Evolutionary conservation across 2,888 invertebrate genomes (phyloP), one percentile per base, ranked within the genome.

Genomic region (Tenthredo mesomela): DNA sequence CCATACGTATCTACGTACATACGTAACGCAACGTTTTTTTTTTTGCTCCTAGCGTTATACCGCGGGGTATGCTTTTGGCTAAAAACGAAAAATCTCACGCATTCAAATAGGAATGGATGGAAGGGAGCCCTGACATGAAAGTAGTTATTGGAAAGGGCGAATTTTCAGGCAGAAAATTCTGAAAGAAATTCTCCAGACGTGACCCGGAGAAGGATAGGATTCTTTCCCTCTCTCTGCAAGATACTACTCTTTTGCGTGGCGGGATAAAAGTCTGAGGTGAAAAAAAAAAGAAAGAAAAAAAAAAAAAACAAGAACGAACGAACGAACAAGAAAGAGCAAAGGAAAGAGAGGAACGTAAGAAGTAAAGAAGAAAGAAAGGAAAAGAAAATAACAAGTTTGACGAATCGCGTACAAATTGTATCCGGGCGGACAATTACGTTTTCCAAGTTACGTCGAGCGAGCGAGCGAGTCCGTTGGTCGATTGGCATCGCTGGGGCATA

Each of bases 81-180:
- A 50, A 40, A 61, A 80, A 80, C 58, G 80, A 58, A 80, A 58
- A 80, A 80, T 80, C 80, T 40, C 61, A 80, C 80, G 80, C 80
- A 80, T 80, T 58, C 80, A 80, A 80, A 61, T 58, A 78, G 80
- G 40, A 80, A 21, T 58, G 58, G 80, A 61, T 61, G 61, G 80
- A 58, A 80, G 58, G 61, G 80, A 61, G 61, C 7, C 80, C 40
- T 80, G 80, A 80, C 80, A 40, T 50, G 58, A 80, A 80, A 80
- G 80, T 80, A 80, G 80, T 80, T 80, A 80, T 80, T 80, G 80
- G 80, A 80, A 80, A 80, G 61, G 80, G 61, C 61, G 80, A 80
- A 80, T 80, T 61, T 80, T 58, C 40, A 61, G 80, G 80, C 40
- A 61, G 58, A 80, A 80, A 80, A 80, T 80, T 80, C 61, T 80